Evolutionary conservation across 2,888 invertebrate genomes (phyloP).

Genomic region (Cerastoderma edule): DNA sequence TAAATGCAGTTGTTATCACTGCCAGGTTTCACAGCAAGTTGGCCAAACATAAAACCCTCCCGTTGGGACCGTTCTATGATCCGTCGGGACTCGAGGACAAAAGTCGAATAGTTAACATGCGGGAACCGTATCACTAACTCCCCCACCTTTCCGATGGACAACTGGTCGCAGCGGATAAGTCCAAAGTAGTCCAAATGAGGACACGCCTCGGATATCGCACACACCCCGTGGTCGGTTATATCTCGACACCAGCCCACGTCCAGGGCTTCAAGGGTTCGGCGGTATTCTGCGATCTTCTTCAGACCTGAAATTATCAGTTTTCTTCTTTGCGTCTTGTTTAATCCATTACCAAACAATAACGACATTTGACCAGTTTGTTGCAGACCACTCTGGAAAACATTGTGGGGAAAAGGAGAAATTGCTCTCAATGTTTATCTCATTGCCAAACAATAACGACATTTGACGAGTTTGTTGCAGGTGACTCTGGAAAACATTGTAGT

Average conservation of each 20-base stretch:
- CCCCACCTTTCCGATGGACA: conserved; percentile 70
- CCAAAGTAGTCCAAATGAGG: conserved; percentile 72
- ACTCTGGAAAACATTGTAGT: too few relatives aligned
- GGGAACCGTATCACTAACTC: conserved; percentile 69
- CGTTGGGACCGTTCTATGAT: conserved; percentile 65
- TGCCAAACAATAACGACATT: too few relatives aligned
- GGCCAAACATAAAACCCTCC: conserved; percentile 60
- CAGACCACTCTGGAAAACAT: too few relatives aligned
- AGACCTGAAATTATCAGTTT: conserved; percentile 70
- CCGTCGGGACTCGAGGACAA: conserved; percentile 73
- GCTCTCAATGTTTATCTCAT: too few relatives aligned
- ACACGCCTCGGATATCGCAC: conserved; percentile 66
- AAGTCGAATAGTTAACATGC: conserved; percentile 74
- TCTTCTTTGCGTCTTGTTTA: too few relatives aligned
- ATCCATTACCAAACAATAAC: too few relatives aligned
- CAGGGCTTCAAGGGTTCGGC: conserved; percentile 68
- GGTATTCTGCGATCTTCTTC: conserved; percentile 61
- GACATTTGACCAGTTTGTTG: too few relatives aligned
- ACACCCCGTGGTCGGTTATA: conserved; percentile 73
- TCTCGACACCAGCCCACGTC: conserved; percentile 78
- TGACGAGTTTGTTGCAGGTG: too few relatives aligned
- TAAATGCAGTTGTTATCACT: too few relatives aligned
- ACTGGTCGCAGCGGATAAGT: conserved; percentile 76
- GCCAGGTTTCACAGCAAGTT: too few relatives aligned
- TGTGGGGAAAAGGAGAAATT: too few relatives aligned